Conservation (phyloP, 1,140 invertebrate species). For the Metopolophium dirhodum region DNA sequence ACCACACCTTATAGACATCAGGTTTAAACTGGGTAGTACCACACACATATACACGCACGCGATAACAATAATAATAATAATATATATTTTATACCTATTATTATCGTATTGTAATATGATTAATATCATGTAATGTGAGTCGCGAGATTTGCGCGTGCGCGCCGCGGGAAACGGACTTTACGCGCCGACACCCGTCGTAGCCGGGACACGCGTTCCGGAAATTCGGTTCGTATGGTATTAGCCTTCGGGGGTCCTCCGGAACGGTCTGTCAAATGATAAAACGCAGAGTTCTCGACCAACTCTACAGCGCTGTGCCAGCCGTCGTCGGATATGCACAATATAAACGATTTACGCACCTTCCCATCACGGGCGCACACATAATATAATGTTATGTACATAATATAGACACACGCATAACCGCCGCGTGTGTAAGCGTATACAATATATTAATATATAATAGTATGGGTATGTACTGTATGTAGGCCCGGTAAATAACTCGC, state of each 20-base stretch:
- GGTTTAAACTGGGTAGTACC: not conserved
- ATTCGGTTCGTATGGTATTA: not conserved
- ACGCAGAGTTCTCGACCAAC: not conserved
- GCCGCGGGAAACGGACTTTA: not conserved
- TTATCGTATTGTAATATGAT: not conserved
- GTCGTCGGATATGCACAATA: not conserved
- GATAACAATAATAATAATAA: not conserved
- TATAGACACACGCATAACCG: not conserved
- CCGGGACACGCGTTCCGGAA: no score
- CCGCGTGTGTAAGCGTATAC: not conserved
- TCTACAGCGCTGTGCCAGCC: not conserved
- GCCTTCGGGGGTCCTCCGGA: not conserved
- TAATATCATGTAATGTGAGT: not conserved
- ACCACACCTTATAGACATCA: not conserved
- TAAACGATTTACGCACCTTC: not conserved
- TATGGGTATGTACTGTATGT: not conserved
- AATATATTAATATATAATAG: not conserved
- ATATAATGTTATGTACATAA: not conserved
- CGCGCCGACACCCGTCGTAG: not conserved
- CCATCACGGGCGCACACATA: not conserved
- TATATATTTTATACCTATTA: constrained; percentile 9
- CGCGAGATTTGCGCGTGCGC: not conserved
- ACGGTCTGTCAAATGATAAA: not conserved
- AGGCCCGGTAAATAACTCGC: not conserved
- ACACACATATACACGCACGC: not conserved